phyloP scores from a whole-genome alignment of 2,113 vertebrate genomes.

The Pygoscelis adeliae region DNA sequence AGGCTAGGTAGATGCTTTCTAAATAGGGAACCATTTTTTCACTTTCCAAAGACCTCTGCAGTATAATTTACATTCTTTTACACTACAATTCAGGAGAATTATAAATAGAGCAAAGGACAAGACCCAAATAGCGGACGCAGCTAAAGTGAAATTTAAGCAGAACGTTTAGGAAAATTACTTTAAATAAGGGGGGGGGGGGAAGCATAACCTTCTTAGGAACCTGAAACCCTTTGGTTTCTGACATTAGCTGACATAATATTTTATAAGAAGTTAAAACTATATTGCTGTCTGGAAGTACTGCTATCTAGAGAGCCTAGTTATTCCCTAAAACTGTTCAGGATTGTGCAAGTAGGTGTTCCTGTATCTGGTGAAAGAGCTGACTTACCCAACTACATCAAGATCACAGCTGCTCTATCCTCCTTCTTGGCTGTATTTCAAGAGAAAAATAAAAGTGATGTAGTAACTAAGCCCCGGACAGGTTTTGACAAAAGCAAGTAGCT shows the following conservation, averaged over 20 bases:
- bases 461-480: background rate
- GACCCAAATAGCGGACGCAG: background rate
- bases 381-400: background rate
- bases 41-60: background rate
- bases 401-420: background rate
- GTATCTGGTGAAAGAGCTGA: background rate
- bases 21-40: background rate
- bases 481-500: background rate
- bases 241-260: background rate
- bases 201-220: background rate
- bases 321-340: background rate
- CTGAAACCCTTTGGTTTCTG: background rate
- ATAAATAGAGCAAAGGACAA: background rate
- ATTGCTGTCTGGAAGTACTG: background rate
- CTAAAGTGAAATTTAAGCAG: background rate
- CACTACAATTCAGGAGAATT: background rate
- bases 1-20: background rate
- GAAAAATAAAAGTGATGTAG: background rate
- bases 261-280: background rate
- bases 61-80: background rate
- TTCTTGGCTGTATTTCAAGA: background rate
- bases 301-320: background rate
- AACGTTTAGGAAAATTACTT: background rate
- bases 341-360: background rate
- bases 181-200: fast-evolving